Base-by-base conservation (phyloP, 2,797 vertebrate genomes). In the Pipistrellus pygmaeus region DNA sequence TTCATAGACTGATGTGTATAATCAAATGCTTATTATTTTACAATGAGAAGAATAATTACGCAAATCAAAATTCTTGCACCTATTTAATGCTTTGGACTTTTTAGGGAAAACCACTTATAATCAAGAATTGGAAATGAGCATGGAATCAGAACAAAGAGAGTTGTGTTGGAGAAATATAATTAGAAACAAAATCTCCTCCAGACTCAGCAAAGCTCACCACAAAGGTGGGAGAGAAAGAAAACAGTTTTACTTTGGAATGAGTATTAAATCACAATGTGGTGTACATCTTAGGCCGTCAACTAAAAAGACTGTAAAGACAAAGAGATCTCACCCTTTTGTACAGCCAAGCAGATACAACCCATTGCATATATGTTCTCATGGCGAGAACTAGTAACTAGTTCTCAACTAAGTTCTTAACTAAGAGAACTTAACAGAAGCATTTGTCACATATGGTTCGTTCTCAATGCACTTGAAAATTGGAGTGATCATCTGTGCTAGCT, bases 21-120 rank as follows among this genome's bases (percentile, higher is more conserved):
- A 92, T 82, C 62, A 68, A 91, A 95, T 82, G 4, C 17, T 80
- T 93, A 53, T 88, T 85, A 83, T 84, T 95, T 85, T 84, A 25
- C 21, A 73, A 35, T 66, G 18, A 76, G 23, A 83, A 91, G 14
- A 92, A 71, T 68, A 80, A 85, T 85, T 9, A n/a, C 57, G 25
- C 30, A 86, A 78, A 57, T 73, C 66, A 78, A 89, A 35, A 35
- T 25, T 48, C 27, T 77, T 91, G 18, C 3, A 71, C 13, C 15
- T 75, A 44, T 81, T 64, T 76, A 88, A 83, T 66, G n/a, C 17
- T 53, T 53, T 71, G 21, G 30, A 27, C 57, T 32, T 82, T 88
- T 64, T 23, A 85, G 57, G 41, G 15, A 71, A 83, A 88, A 35
- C 27, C 1, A 41, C 38, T 82, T 88, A 48, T 73, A 88, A 86